These are phyloP conservation scores for Ceramica pisi DNA, from an alignment of 2,888 invertebrate genomes.

Conservation along the genomic window DNA sequence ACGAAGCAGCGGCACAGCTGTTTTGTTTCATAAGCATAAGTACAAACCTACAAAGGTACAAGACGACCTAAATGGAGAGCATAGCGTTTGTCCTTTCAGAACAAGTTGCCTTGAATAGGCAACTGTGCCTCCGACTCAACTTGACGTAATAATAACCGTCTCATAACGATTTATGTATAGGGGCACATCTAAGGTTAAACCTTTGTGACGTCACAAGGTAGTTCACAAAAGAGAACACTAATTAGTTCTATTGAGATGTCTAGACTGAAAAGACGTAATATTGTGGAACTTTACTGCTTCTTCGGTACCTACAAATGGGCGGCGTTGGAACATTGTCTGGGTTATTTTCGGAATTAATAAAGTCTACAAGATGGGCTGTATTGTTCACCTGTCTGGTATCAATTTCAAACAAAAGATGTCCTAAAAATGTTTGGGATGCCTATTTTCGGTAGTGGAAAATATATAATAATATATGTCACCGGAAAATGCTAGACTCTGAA, in stretches of 20 bases:
- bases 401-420: background rate
- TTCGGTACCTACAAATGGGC: slow-evolving; percentile 16
- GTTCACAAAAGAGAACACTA: slow-evolving; percentile 26
- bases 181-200: slow-evolving; percentile 18
- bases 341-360: slow-evolving; percentile 5
- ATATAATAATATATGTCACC: no score
- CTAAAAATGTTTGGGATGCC: background rate
- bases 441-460: background rate
- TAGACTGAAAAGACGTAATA: slow-evolving; percentile 21
- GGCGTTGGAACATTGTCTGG: slow-evolving; percentile 9
- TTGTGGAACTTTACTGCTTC: slow-evolving; percentile 11
- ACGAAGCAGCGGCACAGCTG: background rate
- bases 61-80: slow-evolving; percentile 22
- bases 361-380: background rate
- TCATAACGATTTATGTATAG: slow-evolving; percentile 28
- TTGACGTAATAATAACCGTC: slow-evolving; percentile 45
- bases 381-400: background rate
- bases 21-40: slow-evolving; percentile 13
- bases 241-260: slow-evolving; percentile 40
- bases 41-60: background rate
- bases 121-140: slow-evolving; percentile 35
- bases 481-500: no score
- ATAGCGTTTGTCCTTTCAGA: slow-evolving; percentile 34
- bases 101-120: slow-evolving; percentile 48
- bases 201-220: slow-evolving; percentile 34